Evolutionary conservation across 2,113 vertebrate species (phyloP).

Genomic region (Pterophyllum scalare): DNA sequence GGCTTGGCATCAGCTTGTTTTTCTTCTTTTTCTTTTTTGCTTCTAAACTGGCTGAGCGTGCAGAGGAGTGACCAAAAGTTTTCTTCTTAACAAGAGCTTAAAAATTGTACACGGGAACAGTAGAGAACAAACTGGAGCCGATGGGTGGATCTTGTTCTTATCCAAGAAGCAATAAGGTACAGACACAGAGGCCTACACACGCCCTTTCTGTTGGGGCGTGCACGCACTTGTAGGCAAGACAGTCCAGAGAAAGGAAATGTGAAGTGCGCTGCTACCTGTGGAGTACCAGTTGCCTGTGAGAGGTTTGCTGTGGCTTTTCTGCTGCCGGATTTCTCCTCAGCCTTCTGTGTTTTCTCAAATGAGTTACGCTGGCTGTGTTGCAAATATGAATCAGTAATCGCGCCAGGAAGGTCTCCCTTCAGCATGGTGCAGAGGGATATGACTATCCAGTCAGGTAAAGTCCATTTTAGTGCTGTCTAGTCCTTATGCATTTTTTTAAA

Average conservation of each 20-base stretch:
- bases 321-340: conserved; percentile 13
- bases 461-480: not conserved
- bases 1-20: conserved; percentile 43
- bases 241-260: conserved; percentile 47
- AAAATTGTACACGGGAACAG: not conserved
- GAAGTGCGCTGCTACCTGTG: conserved; percentile 56
- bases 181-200: conserved; percentile 55
- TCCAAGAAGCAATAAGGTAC: conserved; percentile 51
- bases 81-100: not conserved
- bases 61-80: conserved; percentile 13
- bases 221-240: conserved; percentile 68
- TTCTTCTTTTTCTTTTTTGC: conserved; percentile 9
- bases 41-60: not conserved
- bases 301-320: conserved; percentile 28
- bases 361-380: not conserved
- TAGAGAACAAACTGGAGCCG: conserved; percentile 6
- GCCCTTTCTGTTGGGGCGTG: conserved; percentile 62
- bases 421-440: conserved; percentile 74
- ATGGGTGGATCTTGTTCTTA: conserved; percentile 64
- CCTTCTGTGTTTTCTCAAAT: not conserved
- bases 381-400: conserved; percentile 62
- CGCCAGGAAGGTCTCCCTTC: conserved; percentile 30
- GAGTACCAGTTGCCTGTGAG: conserved; percentile 43
- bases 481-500: not conserved
- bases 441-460: conserved; percentile 77